Evolutionary conservation across 2,888 invertebrate genomes (phyloP), one percentile per base, ranked within the genome.

Genomic region (Agapetus fuscipes): DNA sequence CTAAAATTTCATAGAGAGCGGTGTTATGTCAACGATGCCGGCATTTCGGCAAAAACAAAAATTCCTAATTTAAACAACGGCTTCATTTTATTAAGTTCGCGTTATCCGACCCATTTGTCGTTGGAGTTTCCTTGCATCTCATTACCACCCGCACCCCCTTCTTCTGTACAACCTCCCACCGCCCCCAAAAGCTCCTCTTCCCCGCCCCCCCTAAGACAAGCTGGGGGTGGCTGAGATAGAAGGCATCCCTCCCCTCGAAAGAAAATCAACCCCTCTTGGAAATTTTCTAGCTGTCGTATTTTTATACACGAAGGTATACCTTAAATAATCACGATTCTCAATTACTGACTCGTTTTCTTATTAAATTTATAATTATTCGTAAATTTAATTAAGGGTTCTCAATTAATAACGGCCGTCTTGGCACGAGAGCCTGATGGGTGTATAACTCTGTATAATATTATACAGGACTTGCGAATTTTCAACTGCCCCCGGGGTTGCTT

Each of bases 321-420:
- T n/a, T n/a, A 41, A 38, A 40, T 39, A 35, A 39, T 34, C 47
- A 38, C 44, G 40, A 40, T 45, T 48, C 41, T 43, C 48, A 43
- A 45, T 48, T 45, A 45, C 44, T 42, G 17, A 30, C 42, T 48
- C 44, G 44, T 48, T 48, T 48, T 45, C 48, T 48, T 48, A 48
- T 48, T 45, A 45, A 48, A 45, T 45, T 48, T 48, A 40, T 48
- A 48, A 48, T 48, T 48, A 48, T 48, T 45, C 48, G 42, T 26
- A 42, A 43, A 48, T 45, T 48, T 48, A 45, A 48, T 45, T 48
- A 45, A 48, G 45, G 43, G 48, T 39, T 45, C 48, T 48, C 48
- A 48, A 48, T 48, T 48, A 48, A 48, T 45, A 39, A 38, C 41
- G 40, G 31, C 30, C 17, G 13, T 27, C 31, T 32, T 29, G 27